Evolutionary conservation across 2,113 vertebrate genomes (phyloP).

Genomic region (Eudyptes chrysolophus): DNA sequence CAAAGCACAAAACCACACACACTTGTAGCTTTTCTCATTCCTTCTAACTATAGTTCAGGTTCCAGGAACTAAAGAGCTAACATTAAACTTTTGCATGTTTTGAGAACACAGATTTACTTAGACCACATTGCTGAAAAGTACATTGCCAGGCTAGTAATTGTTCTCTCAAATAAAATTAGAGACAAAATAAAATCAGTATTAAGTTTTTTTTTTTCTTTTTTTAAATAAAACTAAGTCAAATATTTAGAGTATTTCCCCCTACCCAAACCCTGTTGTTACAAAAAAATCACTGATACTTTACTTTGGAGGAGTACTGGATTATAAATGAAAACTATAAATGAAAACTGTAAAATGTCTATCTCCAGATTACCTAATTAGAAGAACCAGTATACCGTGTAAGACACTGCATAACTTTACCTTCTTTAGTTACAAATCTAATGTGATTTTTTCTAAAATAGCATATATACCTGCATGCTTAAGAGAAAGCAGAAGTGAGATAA

Average conservation of each 20-base stretch:
- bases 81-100: neutral
- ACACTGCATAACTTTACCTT: neutral
- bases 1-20: conserved; percentile 43
- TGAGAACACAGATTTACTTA: neutral
- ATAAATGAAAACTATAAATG: neutral
- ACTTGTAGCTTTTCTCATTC: conserved; percentile 37
- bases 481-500: neutral
- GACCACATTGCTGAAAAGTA: neutral
- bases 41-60: conserved; percentile 56
- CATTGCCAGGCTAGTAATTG: neutral
- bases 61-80: conserved; percentile 30
- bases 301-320: neutral
- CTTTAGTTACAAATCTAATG: neutral
- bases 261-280: neutral
- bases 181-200: neutral
- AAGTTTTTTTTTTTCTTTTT: neutral
- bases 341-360: neutral
- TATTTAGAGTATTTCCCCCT: neutral
- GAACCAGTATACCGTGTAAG: neutral
- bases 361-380: neutral
- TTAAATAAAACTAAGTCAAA: neutral
- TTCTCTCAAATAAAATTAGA: neutral
- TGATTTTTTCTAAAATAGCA: neutral
- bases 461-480: neutral
- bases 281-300: neutral